These are phyloP conservation scores for Anisognathus igniventris DNA, from an alignment of 2,797 vertebrate species.

Conservation along the genomic window DNA sequence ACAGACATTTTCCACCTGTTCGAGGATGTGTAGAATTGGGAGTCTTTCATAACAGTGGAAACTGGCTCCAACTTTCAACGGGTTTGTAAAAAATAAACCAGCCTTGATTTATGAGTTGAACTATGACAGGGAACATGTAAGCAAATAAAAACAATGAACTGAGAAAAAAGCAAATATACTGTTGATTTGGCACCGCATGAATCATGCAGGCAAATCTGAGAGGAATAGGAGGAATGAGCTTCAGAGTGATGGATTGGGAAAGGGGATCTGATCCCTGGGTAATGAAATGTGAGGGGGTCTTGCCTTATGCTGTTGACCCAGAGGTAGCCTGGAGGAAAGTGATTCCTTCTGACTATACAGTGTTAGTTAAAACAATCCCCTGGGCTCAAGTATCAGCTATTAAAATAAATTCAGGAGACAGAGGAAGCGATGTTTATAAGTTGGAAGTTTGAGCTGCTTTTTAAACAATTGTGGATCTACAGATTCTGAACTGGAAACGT, in stretches of 20 bases:
- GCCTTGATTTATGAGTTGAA: constrained; percentile 61
- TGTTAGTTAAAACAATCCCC: constrained; percentile 77
- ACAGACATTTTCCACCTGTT: constrained; percentile 67
- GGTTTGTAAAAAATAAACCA: constrained; percentile 68
- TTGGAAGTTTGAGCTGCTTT: constrained; percentile 68
- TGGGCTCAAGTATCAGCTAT: constrained; percentile 75
- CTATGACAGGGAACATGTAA: constrained; percentile 64
- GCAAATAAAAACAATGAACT: constrained; percentile 70
- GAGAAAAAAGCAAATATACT: constrained; percentile 57
- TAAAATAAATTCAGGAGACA: constrained; percentile 79
- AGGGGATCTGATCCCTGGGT: constrained; percentile 49
- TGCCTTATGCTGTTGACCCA: constrained; percentile 69
- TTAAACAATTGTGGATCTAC: constrained; percentile 72
- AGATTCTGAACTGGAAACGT: constrained; percentile 71
- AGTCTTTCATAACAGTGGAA: constrained; percentile 66
- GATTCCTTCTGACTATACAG: constrained; percentile 72
- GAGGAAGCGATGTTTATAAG: constrained; percentile 74
- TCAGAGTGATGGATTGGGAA: constrained; percentile 55
- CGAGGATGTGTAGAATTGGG: constrained; percentile 31
- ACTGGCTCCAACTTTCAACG: constrained; percentile 55
- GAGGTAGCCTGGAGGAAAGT: constrained; percentile 67
- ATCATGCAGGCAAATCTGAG: constrained; percentile 42
- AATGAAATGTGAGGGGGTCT: constrained; percentile 71
- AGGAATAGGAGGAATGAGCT: constrained; percentile 27
- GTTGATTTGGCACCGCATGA: constrained; percentile 57